Base-by-base conservation (phyloP, 2,113 vertebrate genomes). In the Stercorarius parasiticus region DNA sequence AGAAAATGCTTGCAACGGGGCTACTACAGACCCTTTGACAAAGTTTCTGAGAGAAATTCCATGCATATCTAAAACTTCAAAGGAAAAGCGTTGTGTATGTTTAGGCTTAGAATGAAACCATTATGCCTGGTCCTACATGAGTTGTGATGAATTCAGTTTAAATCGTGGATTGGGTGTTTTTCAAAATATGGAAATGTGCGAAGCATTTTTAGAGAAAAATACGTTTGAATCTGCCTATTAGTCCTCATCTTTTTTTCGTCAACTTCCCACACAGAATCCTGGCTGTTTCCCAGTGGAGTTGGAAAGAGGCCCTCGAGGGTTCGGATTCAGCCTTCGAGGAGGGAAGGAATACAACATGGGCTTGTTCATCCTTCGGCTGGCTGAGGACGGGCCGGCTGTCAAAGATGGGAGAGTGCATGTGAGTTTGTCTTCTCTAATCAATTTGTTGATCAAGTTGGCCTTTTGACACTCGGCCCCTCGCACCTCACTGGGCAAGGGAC, bases 281-380 rank as follows among this genome's bases (percentile, higher is more conserved):
- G 99, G 99, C 69, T 99, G 99, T 90, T 99, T 99, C 49, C 98
- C 98, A 5, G 99, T 99, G 38, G 99, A 99, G 97, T 88, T 99
- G 98, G 99, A 99, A 80, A 98, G 99, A 79, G 99, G 99, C 52
- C 98, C 98, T 82, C 98, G 99, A 5, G 99, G 99, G 49, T 99
- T 99, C 42, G 99, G 99, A 58, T 99, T 99, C 98, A 99, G 99
- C 87, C 98, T 99, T 43, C 98, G 99, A 14, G 99, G 99, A 50
- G 99, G 99, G 22, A 99, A 99, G 95, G 99, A 99, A 72, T 99
- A 99, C 93, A 99, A 99, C 97, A 99, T 99, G 99, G 99, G 99
- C 9, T 98, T 99, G 26, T 99, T 99, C 97, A 99, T 99, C 96
- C 99, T 99, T 32, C 98, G 99, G 2, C 98, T 99, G 15, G 99